Evolutionary conservation across 2,113 vertebrate genomes (phyloP), one percentile per base, ranked within the genome.

Genomic region (Cervus canadensis): DNA sequence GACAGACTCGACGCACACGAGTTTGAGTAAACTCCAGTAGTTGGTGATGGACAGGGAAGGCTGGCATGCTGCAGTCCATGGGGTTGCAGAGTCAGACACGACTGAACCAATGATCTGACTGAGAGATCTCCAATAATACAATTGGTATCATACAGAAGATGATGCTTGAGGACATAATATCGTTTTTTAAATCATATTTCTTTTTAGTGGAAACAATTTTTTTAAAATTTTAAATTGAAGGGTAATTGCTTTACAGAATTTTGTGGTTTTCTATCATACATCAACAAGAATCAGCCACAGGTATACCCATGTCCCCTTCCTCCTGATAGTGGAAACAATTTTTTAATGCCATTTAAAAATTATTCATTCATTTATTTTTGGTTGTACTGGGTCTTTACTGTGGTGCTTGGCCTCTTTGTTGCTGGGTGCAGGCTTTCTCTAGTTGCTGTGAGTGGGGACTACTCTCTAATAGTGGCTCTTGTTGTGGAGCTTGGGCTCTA

Each of bases 1-100:
- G 59, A 62, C 28, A 30, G 3, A 71, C 64, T 71, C 0, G 9
- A 11, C 21, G 17, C n/a, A 71, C 19, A 5, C 0, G 9, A 2
- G 5, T 71, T 5, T 71, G 64, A 71, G n/a, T 71, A 5, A 71
- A 71, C n/a, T 71, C 19, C 0, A 0, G 64, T 19, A 23, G n/a
- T 23, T 71, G n/a, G 64, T 71, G 64, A 71, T 71, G n/a, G 19
- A 71, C 19, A 40, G 19, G 67, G 67, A 40, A 10, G 67, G n/a
- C 19, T 71, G 67, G 19, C 0, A 0, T 36, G 67, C 67, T 71
- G 19, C n/a, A 40, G n/a, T 71, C n/a, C 67, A 40, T 71, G n/a
- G 67, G 19, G 19, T 12, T 1, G 2, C n/a, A 71, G n/a, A 71
- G 19, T 71, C n/a, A 71, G n/a, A 71, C 67, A 71, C 0, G n/a